Evolutionary conservation across 2,888 invertebrate genomes (phyloP).

Genomic region (Synergus itoensis): DNA sequence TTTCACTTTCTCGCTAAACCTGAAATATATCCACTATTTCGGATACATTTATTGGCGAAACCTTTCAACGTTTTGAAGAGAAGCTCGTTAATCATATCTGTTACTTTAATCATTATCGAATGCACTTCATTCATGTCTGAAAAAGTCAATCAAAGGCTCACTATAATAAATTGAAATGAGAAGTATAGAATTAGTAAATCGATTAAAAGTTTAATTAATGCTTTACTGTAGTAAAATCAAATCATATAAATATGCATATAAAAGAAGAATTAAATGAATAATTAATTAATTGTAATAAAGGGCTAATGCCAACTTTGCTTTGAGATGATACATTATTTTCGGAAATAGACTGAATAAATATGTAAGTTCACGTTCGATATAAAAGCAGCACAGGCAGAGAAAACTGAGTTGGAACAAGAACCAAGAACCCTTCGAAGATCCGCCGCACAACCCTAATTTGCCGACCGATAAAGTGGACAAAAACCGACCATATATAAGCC

Average conservation of each 20-base stretch:
- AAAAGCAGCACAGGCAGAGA: neutral
- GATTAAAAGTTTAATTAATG: too few species aligned
- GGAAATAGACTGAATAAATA: neutral
- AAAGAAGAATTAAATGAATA: neutral
- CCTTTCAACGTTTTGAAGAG: neutral
- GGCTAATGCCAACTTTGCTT: neutral
- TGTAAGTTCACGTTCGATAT: neutral
- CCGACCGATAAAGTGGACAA: constrained; percentile 60
- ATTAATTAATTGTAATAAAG: neutral
- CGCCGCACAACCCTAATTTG: constrained; percentile 48
- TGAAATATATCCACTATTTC: neutral
- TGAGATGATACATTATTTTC: neutral
- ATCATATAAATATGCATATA: neutral
- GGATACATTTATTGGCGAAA: neutral
- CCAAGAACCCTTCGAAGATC: constrained; percentile 40
- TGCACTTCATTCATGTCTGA: too few species aligned
- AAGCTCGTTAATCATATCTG: too few species aligned
- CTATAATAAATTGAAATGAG: too few species aligned
- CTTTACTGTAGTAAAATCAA: neutral
- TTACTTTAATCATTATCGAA: too few species aligned
- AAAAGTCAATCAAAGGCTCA: too few species aligned
- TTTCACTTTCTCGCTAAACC: neutral
- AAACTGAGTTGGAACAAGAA: constrained; percentile 40
- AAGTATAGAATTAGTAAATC: too few species aligned
- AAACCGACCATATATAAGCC: constrained; percentile 51